Evolutionary conservation across 2,888 invertebrate genomes (phyloP).

Genomic region (Amaurobius ferox): DNA sequence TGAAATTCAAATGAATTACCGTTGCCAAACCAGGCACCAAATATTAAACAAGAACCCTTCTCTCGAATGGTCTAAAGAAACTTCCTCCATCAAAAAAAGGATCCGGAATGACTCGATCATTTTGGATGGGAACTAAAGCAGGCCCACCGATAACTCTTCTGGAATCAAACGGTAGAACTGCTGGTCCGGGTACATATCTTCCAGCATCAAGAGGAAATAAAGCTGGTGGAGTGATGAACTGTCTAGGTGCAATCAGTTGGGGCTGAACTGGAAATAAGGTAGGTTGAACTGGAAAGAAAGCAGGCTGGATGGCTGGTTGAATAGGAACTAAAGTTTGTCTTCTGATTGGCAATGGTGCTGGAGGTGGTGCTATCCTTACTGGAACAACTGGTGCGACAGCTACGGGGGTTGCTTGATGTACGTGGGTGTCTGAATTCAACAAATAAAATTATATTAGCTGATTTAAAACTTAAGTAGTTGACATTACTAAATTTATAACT

Average conservation of each 20-base stretch:
- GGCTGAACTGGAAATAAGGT: neutral
- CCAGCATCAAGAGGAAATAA: neutral
- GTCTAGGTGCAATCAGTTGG: neutral
- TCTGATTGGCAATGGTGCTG: neutral
- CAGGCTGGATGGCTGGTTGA: slow-evolving; percentile 19
- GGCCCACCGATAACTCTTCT: neutral
- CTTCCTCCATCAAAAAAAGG: neutral
- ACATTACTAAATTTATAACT: too few species aligned
- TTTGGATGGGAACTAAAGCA: neutral
- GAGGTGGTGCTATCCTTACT: neutral
- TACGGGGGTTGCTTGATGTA: neutral
- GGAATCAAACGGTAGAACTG: neutral
- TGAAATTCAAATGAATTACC: neutral
- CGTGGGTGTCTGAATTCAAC: neutral
- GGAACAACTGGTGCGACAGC: slow-evolving; percentile 15
- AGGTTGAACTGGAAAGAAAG: neutral
- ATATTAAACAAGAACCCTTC: neutral
- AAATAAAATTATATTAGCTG: too few species aligned
- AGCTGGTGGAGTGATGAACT: too few species aligned
- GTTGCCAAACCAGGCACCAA: too few species aligned
- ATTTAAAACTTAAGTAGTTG: too few species aligned
- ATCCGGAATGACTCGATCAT: neutral
- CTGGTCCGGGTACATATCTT: neutral
- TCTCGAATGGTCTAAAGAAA: neutral
- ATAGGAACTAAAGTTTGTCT: slow-evolving; percentile 18